A percentile compares a stretch with the other conserved stretches of the same genome.
Conservation (phyloP, 1,140 invertebrate species). For the Calycopis cecrops region DNA sequence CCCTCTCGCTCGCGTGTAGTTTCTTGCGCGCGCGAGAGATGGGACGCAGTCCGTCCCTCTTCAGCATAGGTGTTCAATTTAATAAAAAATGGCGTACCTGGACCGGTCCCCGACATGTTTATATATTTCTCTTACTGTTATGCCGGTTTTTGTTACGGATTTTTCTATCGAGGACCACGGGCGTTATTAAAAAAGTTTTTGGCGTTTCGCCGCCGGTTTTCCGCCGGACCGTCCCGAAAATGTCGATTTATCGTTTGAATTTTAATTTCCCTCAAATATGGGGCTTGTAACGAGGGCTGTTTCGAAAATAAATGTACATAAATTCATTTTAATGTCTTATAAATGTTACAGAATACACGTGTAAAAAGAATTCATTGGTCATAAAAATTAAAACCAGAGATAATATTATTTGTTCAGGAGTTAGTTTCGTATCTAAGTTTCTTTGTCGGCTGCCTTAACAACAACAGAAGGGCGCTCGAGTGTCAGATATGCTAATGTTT, state of each 20-base stretch:
- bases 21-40: constrained; percentile 39
- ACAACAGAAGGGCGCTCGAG: no score
- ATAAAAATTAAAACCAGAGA: no score
- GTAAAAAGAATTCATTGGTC: no score
- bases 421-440: no score
- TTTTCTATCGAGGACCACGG: constrained; percentile 63
- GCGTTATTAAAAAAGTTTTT: constrained; percentile 71
- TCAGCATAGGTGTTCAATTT: constrained; percentile 62
- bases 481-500: no score
- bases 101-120: constrained; percentile 65
- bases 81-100: constrained; percentile 71
- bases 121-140: constrained; percentile 68
- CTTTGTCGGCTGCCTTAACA: no score
- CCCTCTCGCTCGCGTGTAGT: constrained; percentile 42
- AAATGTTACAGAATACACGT: no score
- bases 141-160: constrained; percentile 60
- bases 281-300: no score
- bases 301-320: no score
- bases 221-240: constrained; percentile 6
- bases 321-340: no score
- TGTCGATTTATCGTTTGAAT: constrained; percentile 1
- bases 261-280: background rate
- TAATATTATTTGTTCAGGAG: no score
- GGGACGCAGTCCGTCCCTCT: constrained; percentile 45
- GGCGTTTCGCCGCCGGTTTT: constrained; percentile 50